Base-by-base conservation (phyloP, 1,140 invertebrate genomes). In the Nephotettix cincticeps region DNA sequence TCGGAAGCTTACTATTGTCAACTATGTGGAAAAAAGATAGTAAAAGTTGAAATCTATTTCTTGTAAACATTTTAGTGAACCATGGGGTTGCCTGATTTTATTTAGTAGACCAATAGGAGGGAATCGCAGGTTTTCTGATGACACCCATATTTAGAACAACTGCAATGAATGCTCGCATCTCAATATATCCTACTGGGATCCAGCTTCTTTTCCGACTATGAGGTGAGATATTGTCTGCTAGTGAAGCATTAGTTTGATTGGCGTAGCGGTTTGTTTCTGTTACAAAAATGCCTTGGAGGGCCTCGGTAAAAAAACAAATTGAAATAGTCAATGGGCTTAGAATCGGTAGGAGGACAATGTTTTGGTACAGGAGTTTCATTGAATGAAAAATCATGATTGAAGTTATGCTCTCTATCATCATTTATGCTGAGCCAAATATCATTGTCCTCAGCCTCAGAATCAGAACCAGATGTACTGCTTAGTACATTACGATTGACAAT, bases 301-400 rank as follows among this genome's bases (percentile, higher is more conserved):
- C 27, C 6, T 63, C 4, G 3, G 58, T 63, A 29, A 63, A 63
- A 63, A 63, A 63, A n/a, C n/a, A 63, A 21, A 63, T 63, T 29
- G 19, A 63, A 63, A 28, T 27, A 63, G 19, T 63, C 27, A 29
- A 63, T 23, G 11, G 58, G 58, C 6, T 28, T 28, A 11, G 58
- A 13, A 4, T 6, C 13, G 23, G 9, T 30, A 23, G 19, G 58
- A 29, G 9, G 13, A 19, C 25, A 14, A 25, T 28, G 58, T 25
- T 13, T 25, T 9, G 58, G 58, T 14, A 19, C 58, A 63, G 58
- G 58, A 63, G 17, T 2, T 9, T n/a, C n/a, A n/a, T n/a, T n/a
- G n/a, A n/a, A n/a, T n/a, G n/a, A n/a, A n/a, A n/a, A n/a, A n/a
- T n/a, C 9, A 28, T 63, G 58, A 30, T 13, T 63, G 19, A 63